Base-by-base conservation (phyloP, 1,140 invertebrate genomes). In the Drosophila repletoides region DNA sequence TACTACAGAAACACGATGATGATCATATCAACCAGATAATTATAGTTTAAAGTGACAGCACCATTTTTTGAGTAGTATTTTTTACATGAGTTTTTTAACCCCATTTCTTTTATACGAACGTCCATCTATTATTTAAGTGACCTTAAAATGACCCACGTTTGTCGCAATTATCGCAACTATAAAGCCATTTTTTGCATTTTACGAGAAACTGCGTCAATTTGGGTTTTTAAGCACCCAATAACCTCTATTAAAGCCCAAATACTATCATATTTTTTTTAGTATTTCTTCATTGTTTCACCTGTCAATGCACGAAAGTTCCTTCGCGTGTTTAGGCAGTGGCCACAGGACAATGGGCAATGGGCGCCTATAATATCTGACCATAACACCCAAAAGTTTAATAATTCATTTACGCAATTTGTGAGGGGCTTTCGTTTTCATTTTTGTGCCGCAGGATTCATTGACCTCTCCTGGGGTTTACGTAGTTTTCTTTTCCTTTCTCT, bases 381-480 rank as follows among this genome's bases (percentile, higher is more conserved):
- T 38, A 33, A 46, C 75, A 28, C 31, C 48, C 38, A 15, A 40
- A 26, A 10, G 52, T 43, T 86, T 69, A 86, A 86, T 84, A 86
- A 86, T 80, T 86, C 38, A 86, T 86, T 86, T 86, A 76, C 80
- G 80, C 80, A 87, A 80, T 76, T 83, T 84, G 74, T 83, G 72
- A 76, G 63, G 73, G 66, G 46, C 59, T 53, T 74, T 74, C 67
- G 31, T 59, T 73, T 69, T 72, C 64, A 10, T 40, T 12, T 55
- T 49, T 19, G 36, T 22, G 43, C 61, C 38, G 33, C 5, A 29
- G 51, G 45, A 56, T 84, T 51, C 80, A 80, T 86, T 84, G 80
- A 84, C 79, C 79, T 26, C 61, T 38, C 2, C 2, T 21, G 21
- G 22, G 28, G 41, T 12, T 6, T 15, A n/a, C 14, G 12, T n/a